Base-by-base conservation (phyloP, 2,888 invertebrate genomes). In the Amorpha juglandis region DNA sequence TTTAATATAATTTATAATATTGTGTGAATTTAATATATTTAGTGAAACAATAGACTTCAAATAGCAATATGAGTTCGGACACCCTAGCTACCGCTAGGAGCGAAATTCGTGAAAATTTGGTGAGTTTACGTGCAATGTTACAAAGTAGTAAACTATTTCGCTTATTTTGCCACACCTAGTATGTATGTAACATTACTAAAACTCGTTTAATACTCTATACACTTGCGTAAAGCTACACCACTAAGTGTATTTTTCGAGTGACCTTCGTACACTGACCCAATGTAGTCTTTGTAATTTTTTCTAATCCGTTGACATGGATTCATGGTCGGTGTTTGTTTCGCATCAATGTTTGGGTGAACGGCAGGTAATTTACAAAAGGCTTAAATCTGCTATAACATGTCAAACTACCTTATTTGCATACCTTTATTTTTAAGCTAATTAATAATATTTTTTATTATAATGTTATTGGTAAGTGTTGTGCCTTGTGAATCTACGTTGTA, bases 91-190 rank as follows among this genome's bases (percentile, higher is more conserved):
- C 74, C 74, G 73, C 86, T 66, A 85, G 83, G 58, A 80, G 73
- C 65, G 88, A 89, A 81, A 87, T 92, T 73, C 87, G 92, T 33
- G 92, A 92, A 68, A 92, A 92, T 82, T 87, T 92, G 89, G 92
- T 92, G 87, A 84, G 62, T 69, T 67, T 48, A 58, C 21, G 27
- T 11, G 12, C 16, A 42, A 21, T 19, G n/a, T 12, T 16, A 35
- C 1, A 42, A 12, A n/a, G 42, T 6, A 42, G n/a, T n/a, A 6
- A 47, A 48, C 48, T 48, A 11, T 55, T 21, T 27, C 11, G 12
- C n/a, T 45, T 8, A 35, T 9, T 14, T 33, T 12, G 6, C 8
- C 8, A n/a, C 35, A 21, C 21, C 21, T 19, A 1, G 2, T 9
- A 38, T 48, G n/a, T 35, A 58, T 55, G 35, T 6, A 58, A 12